Conservation (phyloP, 2,113 vertebrate genomes). For the Sinocyclocheilus maitianheensis region DNA sequence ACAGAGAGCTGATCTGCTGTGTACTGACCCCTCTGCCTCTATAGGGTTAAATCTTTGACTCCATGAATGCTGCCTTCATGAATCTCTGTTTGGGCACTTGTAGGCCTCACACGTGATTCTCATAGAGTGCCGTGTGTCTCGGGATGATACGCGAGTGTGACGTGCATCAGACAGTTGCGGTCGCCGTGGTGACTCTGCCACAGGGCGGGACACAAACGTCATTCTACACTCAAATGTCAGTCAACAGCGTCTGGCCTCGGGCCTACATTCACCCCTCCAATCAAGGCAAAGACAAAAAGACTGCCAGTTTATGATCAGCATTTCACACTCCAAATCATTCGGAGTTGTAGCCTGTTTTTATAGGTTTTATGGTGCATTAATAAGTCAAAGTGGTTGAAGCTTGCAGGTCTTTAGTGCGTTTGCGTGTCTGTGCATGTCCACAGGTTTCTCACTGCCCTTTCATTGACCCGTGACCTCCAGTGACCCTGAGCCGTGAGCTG, state of each 20-base stretch:
- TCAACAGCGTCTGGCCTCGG: conserved; percentile 62
- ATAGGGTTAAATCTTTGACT: neutral
- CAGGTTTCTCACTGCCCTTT: conserved; percentile 54
- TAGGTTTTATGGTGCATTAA: conserved; percentile 8
- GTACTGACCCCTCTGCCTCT: neutral
- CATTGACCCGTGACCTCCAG: conserved; percentile 65
- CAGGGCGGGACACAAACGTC: conserved; percentile 65
- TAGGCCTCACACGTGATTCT: neutral
- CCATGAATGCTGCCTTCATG: too few relatives aligned
- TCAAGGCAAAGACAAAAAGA: conserved; percentile 59
- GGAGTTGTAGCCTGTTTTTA: neutral
- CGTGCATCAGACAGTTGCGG: conserved; percentile 60
- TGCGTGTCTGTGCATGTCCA: conserved; percentile 12
- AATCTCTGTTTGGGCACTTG: too few relatives aligned
- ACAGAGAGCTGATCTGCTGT: neutral
- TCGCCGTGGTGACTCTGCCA: conserved; percentile 58
- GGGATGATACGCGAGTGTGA: conserved; percentile 57
- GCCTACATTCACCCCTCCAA: conserved; percentile 69
- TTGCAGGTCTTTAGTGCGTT: neutral
- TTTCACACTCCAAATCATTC: conserved; percentile 30
- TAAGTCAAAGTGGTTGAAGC: neutral
- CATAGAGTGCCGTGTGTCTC: conserved; percentile 27
- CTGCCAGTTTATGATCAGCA: conserved; percentile 39
- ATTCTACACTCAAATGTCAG: conserved; percentile 71
- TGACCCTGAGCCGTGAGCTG: conserved; percentile 62